Evolutionary conservation across 2,113 vertebrate genomes (phyloP).

Genomic region (Beaufortia kweichowensis): DNA sequence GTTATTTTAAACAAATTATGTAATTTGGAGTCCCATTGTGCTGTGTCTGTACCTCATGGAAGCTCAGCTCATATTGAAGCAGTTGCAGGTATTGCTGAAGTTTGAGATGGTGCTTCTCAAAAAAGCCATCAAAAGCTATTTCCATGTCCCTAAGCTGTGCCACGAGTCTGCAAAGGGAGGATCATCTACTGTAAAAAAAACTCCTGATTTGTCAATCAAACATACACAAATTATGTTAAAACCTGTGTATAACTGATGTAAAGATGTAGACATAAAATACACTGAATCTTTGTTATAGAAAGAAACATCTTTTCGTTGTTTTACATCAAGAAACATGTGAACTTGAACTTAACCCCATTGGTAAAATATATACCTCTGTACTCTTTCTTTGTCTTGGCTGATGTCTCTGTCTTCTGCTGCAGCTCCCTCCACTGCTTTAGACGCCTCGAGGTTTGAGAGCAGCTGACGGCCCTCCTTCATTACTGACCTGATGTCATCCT

Average conservation of each 20-base stretch:
- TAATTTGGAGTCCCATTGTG: no score
- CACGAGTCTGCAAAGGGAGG: constrained; percentile 78
- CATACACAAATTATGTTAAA: no score
- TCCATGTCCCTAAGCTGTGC: constrained; percentile 94
- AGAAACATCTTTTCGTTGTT: no score
- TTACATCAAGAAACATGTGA: no score
- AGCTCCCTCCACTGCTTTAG: constrained; percentile 66
- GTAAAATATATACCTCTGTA: constrained; percentile 77
- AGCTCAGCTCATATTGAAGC: constrained; percentile 88
- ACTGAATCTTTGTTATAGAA: no score
- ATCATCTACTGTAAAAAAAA: no score
- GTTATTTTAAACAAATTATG: no score
- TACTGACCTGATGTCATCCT: constrained; percentile 87
- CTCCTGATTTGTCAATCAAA: no score
- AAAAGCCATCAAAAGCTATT: constrained; percentile 95
- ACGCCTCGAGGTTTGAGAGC: constrained; percentile 82
- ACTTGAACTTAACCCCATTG: not conserved
- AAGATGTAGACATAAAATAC: no score
- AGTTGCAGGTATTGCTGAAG: constrained; percentile 92
- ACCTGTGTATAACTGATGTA: no score
- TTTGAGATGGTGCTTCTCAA: constrained; percentile 96
- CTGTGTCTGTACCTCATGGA: constrained; percentile 85
- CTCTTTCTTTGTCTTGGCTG: constrained; percentile 84
- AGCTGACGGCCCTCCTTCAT: constrained; percentile 88
- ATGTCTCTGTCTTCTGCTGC: constrained; percentile 73